phyloP scores from a whole-genome alignment of 2,888 invertebrate species.

The Phytoseiulus persimilis region DNA sequence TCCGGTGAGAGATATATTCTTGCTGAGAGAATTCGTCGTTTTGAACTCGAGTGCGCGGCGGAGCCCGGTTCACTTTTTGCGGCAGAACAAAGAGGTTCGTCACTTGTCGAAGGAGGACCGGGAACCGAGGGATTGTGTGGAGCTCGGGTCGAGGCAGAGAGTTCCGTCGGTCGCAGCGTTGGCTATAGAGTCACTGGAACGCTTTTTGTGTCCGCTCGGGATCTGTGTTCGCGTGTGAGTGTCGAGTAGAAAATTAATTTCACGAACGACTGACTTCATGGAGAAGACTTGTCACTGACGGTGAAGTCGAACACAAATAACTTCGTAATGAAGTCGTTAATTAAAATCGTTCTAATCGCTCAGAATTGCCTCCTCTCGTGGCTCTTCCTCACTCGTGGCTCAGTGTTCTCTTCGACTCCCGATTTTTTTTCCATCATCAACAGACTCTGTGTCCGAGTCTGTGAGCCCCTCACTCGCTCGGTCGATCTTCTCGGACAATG shows the following conservation, averaged over 20 bases:
- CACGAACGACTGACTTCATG: neutral
- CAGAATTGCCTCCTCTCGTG: neutral
- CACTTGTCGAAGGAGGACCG: no score
- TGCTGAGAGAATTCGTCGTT: no score
- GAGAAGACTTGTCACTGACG: neutral
- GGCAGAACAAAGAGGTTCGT: no score
- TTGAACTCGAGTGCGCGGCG: no score
- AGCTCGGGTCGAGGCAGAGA: neutral
- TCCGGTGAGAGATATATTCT: no score
- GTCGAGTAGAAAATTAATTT: neutral
- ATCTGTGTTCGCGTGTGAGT: neutral
- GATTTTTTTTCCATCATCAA: no score
- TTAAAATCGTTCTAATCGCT: neutral
- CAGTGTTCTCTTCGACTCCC: neutral
- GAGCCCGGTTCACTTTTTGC: no score
- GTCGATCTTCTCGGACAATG: no score
- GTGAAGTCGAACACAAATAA: neutral
- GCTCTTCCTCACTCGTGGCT: neutral
- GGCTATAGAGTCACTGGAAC: neutral
- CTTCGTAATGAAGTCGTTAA: neutral
- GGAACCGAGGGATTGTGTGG: no score
- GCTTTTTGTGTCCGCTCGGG: neutral
- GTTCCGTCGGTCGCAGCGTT: neutral
- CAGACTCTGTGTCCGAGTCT: no score
- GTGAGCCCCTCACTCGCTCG: no score